Base-by-base conservation (phyloP, 2,888 invertebrate species). In the Ectemnius continuus region DNA sequence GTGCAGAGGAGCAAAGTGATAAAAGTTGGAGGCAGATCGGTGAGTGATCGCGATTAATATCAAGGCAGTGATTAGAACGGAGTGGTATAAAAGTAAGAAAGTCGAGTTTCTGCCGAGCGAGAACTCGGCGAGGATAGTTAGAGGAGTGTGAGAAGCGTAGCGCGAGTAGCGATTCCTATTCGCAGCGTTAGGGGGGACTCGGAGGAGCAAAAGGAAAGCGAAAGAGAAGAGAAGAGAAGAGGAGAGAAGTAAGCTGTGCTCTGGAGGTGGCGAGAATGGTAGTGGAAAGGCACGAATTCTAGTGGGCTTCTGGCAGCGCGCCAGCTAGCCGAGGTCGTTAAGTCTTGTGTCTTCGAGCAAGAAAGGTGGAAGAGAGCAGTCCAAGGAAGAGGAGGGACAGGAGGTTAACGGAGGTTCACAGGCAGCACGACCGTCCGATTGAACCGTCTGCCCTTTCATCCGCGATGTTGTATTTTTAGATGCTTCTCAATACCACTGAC, bases 381-480 rank as follows among this genome's bases (percentile, higher is more conserved):
- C 16, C 63, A 70, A 57, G 58, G 59, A 73, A 18, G 56, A 52
- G 69, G 20, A 28, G 60, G 48, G 48, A 58, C 16, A 58, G 67
- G 61, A 64, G 66, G 65, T 75, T 77, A 78, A 74, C 81, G 67
- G 76, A 67, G 74, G 74, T 78, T 77, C 73, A 80, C 76, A 76
- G 52, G 14, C 72, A 67, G 65, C 70, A 76, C 68, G 80, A 74
- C 70, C 71, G 67, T 71, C 69, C 71, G 80, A 81, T 80, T 68
- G 80, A 73, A 80, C 75, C 45, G 75, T 73, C 80, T 70, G 67
- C 73, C 68, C 70, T 81, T 74, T 81, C 69, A 74, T 78, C 64
- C 61, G 48, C 59, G 61, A 26, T 58, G 65, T 26, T 46, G 65
- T 80, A 80, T 80, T 78, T 80, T 80, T 80, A 80, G 75, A 65